Evolutionary conservation across 30 jellyfish, hydroid and myxozoan genomes (phyloP).

Genomic region (Phacellophora camtschatica): DNA sequence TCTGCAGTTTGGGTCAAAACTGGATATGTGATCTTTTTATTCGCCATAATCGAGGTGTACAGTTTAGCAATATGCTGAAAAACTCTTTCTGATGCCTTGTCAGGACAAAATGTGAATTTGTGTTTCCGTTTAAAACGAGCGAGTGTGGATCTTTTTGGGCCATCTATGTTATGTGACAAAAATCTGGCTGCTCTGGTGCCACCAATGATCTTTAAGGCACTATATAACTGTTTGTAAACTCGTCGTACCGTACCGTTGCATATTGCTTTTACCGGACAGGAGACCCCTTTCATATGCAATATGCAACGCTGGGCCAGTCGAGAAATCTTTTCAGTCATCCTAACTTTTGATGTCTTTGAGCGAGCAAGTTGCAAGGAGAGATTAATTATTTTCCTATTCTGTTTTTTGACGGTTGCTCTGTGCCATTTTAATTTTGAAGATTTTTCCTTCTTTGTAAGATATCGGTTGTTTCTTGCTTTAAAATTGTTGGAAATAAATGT

Average conservation of each 20-base stretch:
- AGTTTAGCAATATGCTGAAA: neutral
- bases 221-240: neutral
- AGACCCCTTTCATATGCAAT: too few relatives aligned
- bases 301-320: neutral
- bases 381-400: conserved; percentile 2
- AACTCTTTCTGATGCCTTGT: conserved; percentile 19
- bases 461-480: neutral
- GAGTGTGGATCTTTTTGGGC: neutral
- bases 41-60: neutral
- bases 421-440: neutral
- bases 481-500: too few relatives aligned
- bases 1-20: conserved; percentile 31
- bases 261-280: too few relatives aligned
- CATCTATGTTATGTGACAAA: neutral
- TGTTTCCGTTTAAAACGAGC: neutral
- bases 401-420: neutral
- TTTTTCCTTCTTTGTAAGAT: neutral
- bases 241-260: neutral
- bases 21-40: neutral
- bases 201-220: neutral
- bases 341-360: neutral
- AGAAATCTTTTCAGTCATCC: neutral
- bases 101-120: neutral
- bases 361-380: conserved; percentile 9
- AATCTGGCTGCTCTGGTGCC: neutral